Percentiles rank a stretch among this genome's conserved stretches.
These are phyloP conservation scores for Amphiprion percula DNA, from an alignment of 2,113 vertebrate species.

Conservation along the genomic window DNA sequence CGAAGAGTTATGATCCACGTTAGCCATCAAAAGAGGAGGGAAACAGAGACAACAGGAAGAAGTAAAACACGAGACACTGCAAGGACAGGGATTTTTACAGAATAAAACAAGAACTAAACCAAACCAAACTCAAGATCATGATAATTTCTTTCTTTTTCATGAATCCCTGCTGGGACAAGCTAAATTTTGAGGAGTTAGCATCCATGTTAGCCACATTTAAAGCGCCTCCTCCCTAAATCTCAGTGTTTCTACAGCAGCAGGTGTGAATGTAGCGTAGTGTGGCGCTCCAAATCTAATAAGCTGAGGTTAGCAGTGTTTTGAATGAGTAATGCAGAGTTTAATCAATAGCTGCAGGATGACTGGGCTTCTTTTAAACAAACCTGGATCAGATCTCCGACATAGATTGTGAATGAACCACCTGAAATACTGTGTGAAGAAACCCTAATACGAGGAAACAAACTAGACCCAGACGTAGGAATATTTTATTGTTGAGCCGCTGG, in stretches of 20 bases:
- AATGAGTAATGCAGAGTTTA: conserved; percentile 54
- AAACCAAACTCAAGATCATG: no score
- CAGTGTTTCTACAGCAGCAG: not conserved
- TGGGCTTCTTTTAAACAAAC: conserved; percentile 10
- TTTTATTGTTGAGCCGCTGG: not conserved
- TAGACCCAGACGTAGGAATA: no score
- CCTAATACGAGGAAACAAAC: accelerated
- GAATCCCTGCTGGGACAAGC: no score
- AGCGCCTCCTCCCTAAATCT: not conserved
- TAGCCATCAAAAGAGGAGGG: no score
- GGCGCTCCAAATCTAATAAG: conserved; percentile 31
- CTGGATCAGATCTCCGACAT: not conserved
- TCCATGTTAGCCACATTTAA: no score
- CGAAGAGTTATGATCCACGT: no score
- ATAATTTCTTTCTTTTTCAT: no score
- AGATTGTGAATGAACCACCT: conserved; percentile 2
- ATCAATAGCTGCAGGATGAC: conserved; percentile 51
- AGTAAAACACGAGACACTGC: no score
- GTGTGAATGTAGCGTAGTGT: conserved; percentile 29
- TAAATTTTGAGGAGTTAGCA: no score
- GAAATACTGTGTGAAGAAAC: not conserved
- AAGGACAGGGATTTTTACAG: no score
- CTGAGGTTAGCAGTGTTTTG: conserved; percentile 56
- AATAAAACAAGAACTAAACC: no score
- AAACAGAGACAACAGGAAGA: no score